Conservation (phyloP, 1,140 invertebrate species). For the Drosophila ambigua region DNA sequence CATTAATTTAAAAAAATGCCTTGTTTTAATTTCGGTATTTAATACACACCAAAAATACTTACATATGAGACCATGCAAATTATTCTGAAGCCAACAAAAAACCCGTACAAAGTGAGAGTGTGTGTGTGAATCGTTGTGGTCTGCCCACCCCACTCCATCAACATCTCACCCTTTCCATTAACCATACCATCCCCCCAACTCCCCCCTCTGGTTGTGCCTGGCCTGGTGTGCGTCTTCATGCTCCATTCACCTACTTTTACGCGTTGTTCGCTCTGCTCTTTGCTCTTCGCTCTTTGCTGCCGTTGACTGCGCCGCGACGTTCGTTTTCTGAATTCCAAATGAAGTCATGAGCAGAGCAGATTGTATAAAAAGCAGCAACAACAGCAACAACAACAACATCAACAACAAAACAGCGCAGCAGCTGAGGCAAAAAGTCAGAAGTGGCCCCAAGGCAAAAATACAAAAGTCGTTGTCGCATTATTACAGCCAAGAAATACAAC, state of each 20-base stretch:
- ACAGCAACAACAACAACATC: conserved; percentile 37
- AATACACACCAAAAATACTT: conserved; percentile 27
- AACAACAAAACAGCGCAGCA: conserved; percentile 29
- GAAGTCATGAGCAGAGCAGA: conserved; percentile 74
- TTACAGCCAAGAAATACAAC: conserved; percentile 56
- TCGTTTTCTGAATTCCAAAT: conserved; percentile 83
- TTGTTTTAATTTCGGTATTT: conserved; percentile 39
- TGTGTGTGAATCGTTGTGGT: conserved; percentile 9
- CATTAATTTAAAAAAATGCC: conserved; percentile 70
- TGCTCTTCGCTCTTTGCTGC: conserved; percentile 45
- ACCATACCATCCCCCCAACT: neutral
- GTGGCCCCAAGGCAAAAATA: conserved; percentile 21
- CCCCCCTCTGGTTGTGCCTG: conserved; percentile 10
- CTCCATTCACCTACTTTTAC: conserved; percentile 83
- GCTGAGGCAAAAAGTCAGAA: conserved; percentile 34
- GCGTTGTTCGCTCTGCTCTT: conserved; percentile 72
- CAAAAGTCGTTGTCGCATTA: conserved; percentile 70
- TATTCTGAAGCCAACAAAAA: conserved; percentile 24
- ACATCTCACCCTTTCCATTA: too few relatives aligned
- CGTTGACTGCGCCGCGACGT: conserved; percentile 48
- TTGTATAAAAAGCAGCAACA: conserved; percentile 56
- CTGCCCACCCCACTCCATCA: neutral
- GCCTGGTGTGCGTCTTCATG: conserved; percentile 58
- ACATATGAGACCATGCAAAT: conserved; percentile 8
- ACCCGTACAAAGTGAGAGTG: neutral